These are phyloP conservation scores for Drosophila maculinotata DNA, from an alignment of 2,888 invertebrate species.

Conservation along the genomic window DNA sequence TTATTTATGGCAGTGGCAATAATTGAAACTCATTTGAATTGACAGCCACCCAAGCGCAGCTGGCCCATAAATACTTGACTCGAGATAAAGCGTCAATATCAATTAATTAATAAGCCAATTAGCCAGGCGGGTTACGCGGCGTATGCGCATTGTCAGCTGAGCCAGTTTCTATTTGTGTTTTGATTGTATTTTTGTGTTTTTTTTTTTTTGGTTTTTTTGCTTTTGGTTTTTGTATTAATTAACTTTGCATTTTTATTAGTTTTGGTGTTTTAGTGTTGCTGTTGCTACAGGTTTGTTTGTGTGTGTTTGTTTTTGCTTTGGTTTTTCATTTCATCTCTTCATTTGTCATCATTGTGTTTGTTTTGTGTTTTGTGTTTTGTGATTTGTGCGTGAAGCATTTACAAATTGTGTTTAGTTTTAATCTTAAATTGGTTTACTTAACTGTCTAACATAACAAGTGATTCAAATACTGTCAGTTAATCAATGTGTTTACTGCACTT, in stretches of 20 bases:
- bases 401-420: constrained; percentile 58
- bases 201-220: constrained; percentile 5
- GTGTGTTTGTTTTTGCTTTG: constrained; percentile 21
- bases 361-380: constrained; percentile 16
- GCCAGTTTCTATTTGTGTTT: constrained; percentile 29
- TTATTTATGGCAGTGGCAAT: constrained; percentile 39
- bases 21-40: constrained; percentile 44
- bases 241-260: constrained; percentile 73
- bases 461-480: constrained; percentile 58
- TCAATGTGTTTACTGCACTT: constrained; percentile 61
- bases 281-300: constrained; percentile 30
- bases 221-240: constrained; percentile 51
- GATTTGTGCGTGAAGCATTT: constrained; percentile 62
- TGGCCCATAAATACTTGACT: constrained; percentile 38
- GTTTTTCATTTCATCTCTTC: constrained; percentile 26
- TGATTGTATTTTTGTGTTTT: neutral
- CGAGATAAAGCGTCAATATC: constrained; percentile 54
- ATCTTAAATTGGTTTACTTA: constrained; percentile 63
- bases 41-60: constrained; percentile 37
- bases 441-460: constrained; percentile 68
- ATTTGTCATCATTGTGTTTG: constrained; percentile 2
- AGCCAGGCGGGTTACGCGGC: constrained; percentile 56
- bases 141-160: constrained; percentile 37
- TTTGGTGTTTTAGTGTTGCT: constrained; percentile 33
- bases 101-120: constrained; percentile 69